Conservation (phyloP, 2,797 vertebrate genomes). For the Acomys russatus region DNA sequence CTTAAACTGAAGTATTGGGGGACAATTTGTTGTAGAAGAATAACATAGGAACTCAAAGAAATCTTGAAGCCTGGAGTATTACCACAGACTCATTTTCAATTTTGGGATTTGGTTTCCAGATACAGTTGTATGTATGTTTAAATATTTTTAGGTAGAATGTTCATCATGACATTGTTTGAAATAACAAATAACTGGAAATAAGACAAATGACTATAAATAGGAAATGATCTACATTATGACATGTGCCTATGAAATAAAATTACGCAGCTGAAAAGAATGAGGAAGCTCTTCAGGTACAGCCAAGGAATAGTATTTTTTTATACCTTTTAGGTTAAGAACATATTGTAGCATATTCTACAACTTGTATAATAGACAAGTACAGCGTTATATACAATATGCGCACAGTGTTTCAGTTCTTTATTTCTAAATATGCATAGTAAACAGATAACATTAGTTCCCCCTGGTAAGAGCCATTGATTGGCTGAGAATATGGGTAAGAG, state of each 20-base stretch:
- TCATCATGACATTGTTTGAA: not conserved
- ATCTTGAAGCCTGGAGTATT: slow-evolving; percentile 4
- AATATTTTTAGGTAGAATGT: not conserved
- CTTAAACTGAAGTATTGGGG: not conserved
- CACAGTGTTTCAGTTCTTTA: not conserved
- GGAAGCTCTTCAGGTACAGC: not conserved
- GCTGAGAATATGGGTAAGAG: not conserved
- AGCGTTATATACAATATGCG: not conserved
- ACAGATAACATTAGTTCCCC: not conserved
- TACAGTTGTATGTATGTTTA: not conserved
- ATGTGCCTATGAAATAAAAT: not conserved
- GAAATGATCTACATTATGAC: not conserved
- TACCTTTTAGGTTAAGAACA: not conserved
- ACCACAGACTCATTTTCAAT: not conserved
- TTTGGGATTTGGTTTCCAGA: not conserved
- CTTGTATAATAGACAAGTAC: not conserved
- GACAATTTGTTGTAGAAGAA: not conserved
- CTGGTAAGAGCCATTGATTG: not conserved
- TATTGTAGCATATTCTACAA: not conserved
- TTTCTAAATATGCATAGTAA: slow-evolving; percentile 23
- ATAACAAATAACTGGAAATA: slow-evolving; percentile 37
- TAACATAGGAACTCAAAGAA: not conserved
- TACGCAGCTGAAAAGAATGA: not conserved
- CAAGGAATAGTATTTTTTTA: not conserved
- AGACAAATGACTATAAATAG: not conserved